Base-by-base conservation (phyloP, 2,113 vertebrate genomes). In the Trichomycterus rosablanca region DNA sequence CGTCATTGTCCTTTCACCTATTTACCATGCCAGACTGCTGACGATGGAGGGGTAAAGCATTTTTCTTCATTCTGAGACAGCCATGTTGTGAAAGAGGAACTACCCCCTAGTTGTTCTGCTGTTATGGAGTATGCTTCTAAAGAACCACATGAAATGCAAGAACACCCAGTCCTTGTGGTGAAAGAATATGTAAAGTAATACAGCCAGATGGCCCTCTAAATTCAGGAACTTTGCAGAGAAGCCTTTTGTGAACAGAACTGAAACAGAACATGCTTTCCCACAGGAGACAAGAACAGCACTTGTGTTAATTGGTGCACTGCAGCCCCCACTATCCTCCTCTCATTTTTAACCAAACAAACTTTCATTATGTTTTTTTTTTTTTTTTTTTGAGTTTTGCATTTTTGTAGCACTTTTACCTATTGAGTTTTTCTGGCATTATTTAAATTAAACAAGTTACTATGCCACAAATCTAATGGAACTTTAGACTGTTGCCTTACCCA, bases 111-210 rank as follows among this genome's bases (percentile, higher is more conserved):
- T 63, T 45, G 59, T 72, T 67, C 46, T 37, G 59, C 74, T 74
- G 68, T 79, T 55, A 43, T 63, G 68, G 72, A 74, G 80, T 76
- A 64, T 73, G 63, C 76, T 40, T 53, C 66, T 70, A 62, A 72
- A 79, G 76, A 69, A 64, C 60, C 54, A 52, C 71, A 72, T 76
- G 81, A 83, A 86, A 85, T 70, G 78, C 81, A 77, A 86, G 83
- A 84, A 83, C 67, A 72, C 67, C 51, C 53, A 53, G 71, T 79
- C 82, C 65, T 80, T 77, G 78, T 78, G 73, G 70, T 78, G 80
- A 85, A 86, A 84, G 80, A 85, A 82, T 83, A 86, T 88, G 86
- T 86, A 86, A 88, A 87, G 82, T 83, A 86, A 86, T 84, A 81
- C 83, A 82, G 81, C 79, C 86, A 89, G 85, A 87, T 86, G 84